phyloP scores from a whole-genome alignment of 2,797 vertebrate species.

The Chelon labrosus region DNA sequence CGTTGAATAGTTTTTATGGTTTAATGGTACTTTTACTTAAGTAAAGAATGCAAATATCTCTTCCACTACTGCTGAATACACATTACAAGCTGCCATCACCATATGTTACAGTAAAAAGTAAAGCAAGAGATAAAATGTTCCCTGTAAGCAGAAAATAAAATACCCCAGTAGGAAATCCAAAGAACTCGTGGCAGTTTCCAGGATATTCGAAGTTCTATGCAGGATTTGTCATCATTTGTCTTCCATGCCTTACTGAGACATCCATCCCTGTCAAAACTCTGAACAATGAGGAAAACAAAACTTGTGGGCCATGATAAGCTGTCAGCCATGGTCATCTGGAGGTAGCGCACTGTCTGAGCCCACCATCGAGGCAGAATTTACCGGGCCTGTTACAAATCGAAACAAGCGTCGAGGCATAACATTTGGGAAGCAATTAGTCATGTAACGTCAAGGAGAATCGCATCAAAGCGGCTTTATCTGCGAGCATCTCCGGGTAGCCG shows the following conservation, averaged over 20 bases:
- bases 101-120: not conserved
- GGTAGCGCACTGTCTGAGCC: conserved; percentile 16
- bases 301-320: conserved; percentile 53
- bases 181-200: conserved; percentile 22
- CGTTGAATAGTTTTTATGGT: too few species aligned
- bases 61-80: not conserved
- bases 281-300: conserved; percentile 58
- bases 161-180: conserved; percentile 14
- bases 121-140: conserved; percentile 7
- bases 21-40: too few species aligned
- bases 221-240: conserved; percentile 57
- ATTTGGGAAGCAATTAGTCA: conserved; percentile 64
- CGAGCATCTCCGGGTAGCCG: conserved; percentile 34
- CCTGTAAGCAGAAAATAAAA: conserved; percentile 24
- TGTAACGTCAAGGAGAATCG: conserved; percentile 32
- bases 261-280: conserved; percentile 55
- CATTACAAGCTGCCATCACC: not conserved
- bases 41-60: not conserved
- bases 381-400: conserved; percentile 39
- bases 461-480: conserved; percentile 17
- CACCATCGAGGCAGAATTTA: conserved; percentile 16
- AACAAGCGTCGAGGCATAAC: conserved; percentile 49
- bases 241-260: conserved; percentile 46
- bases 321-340: conserved; percentile 53
- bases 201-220: conserved; percentile 35